Evolutionary conservation across 2,113 vertebrate genomes (phyloP).

Genomic region (Sphaerodactylus townsendi): DNA sequence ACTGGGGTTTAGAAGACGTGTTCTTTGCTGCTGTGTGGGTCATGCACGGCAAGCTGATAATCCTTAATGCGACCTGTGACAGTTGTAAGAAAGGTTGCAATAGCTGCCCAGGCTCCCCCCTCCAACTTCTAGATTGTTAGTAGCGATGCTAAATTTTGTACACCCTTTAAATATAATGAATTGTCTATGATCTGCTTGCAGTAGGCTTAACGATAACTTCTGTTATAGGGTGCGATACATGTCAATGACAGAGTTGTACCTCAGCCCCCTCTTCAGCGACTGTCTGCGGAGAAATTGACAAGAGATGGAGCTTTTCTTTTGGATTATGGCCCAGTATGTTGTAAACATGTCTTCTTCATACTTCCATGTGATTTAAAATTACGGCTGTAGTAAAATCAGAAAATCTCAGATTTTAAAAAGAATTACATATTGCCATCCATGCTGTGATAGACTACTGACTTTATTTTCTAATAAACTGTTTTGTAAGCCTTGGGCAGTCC

Average conservation of each 20-base stretch:
- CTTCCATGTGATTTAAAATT: background rate
- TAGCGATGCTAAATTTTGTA: background rate
- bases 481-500: no score
- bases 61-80: background rate
- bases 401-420: background rate
- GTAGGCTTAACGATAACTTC: background rate
- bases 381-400: background rate
- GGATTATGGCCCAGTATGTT: conserved; percentile 92
- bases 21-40: background rate
- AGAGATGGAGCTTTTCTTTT: conserved; percentile 93
- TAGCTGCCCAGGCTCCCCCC: background rate
- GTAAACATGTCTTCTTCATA: background rate
- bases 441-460: background rate
- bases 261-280: conserved; percentile 88
- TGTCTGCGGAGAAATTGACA: conserved; percentile 89
- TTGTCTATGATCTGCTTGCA: background rate
- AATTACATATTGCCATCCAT: background rate
- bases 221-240: conserved; percentile 86
- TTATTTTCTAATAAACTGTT: background rate
- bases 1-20: background rate
- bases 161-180: background rate
- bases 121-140: background rate
- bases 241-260: conserved; percentile 88
- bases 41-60: no score
- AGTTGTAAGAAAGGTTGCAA: background rate